These are phyloP conservation scores for Lepidothrix coronata DNA, from an alignment of 2,113 vertebrate species.

Conservation along the genomic window DNA sequence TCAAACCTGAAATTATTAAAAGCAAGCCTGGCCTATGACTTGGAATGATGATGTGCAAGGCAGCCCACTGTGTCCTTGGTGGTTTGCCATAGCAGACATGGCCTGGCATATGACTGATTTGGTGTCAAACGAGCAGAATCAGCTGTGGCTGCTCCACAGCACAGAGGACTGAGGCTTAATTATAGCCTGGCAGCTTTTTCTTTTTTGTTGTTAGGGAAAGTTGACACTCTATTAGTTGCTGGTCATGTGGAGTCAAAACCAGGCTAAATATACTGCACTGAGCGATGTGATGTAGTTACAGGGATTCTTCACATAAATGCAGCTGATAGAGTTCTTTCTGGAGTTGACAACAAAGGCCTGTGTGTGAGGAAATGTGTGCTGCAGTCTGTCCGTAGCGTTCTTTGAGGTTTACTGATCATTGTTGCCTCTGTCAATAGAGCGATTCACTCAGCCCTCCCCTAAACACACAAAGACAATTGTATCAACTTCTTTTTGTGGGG, in stretches of 20 bases:
- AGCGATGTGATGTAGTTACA: not conserved
- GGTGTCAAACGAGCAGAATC: conserved; percentile 51
- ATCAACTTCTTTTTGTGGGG: not conserved
- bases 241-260: conserved; percentile 26
- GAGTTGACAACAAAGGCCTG: not conserved
- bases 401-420: not conserved
- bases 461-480: not conserved
- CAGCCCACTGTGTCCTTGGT: not conserved
- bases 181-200: conserved; percentile 61
- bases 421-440: not conserved
- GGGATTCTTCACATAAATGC: conserved; percentile 24
- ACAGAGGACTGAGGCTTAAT: conserved; percentile 72
- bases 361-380: not conserved
- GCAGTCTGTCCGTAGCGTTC: not conserved
- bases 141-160: conserved; percentile 66
- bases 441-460: not conserved
- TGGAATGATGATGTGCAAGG: conserved; percentile 6
- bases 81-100: not conserved
- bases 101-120: conserved; percentile 25
- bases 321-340: not conserved
- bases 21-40: not conserved
- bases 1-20: not conserved
- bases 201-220: conserved; percentile 41
- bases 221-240: conserved; percentile 49
- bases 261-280: conserved; percentile 67